Percentiles rank a stretch among this genome's conserved stretches.
Conservation (phyloP, 2,113 vertebrate genomes). For the Neodon shergylaensis region DNA sequence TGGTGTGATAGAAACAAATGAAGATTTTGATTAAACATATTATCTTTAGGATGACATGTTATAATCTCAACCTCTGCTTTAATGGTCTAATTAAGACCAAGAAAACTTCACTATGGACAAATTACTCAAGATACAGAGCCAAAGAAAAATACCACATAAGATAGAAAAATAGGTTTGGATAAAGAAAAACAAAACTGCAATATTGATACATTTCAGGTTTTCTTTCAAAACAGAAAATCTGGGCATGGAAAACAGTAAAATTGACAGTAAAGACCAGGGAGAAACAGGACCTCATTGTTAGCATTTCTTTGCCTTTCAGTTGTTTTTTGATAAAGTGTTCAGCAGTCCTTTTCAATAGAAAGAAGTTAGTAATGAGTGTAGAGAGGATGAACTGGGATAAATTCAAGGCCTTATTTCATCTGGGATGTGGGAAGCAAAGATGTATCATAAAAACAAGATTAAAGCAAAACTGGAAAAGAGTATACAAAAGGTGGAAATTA, state of each 20-base stretch:
- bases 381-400: background rate
- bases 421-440: background rate
- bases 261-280: background rate
- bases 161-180: background rate
- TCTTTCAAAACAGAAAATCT: background rate
- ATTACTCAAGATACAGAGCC: constrained; percentile 79
- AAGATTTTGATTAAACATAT: constrained; percentile 83
- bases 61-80: constrained; percentile 81
- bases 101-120: constrained; percentile 83
- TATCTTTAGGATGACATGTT: constrained; percentile 82
- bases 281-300: accelerated
- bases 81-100: constrained; percentile 84
- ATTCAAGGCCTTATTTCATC: background rate
- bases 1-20: constrained; percentile 81
- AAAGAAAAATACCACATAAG: constrained; percentile 13
- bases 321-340: background rate
- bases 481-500: background rate
- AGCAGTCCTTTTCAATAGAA: background rate
- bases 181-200: constrained; percentile 49
- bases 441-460: background rate
- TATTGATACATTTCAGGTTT: constrained; percentile 19
- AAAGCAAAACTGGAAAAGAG: background rate
- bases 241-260: background rate
- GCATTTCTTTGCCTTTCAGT: background rate
- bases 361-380: background rate